Percentiles rank a stretch among this genome's conserved stretches.
These are phyloP conservation scores for Thalassaphorura encarpata DNA, from an alignment of 1,140 invertebrate species.

Conservation along the genomic window DNA sequence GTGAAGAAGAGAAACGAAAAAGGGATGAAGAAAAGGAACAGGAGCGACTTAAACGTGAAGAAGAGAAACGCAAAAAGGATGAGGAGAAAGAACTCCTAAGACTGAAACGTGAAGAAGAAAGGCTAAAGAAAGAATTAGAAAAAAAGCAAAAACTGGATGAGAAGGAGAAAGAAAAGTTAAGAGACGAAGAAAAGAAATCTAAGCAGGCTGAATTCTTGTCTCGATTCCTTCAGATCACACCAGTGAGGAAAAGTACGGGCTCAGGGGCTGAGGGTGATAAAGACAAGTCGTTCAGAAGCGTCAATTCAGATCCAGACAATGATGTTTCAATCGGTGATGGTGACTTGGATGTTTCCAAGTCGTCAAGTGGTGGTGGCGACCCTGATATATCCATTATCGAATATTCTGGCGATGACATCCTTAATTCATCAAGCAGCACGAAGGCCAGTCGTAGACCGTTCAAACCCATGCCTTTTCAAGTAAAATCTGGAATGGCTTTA, in stretches of 20 bases:
- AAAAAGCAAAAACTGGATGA: slow-evolving; percentile 8
- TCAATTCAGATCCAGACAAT: no score
- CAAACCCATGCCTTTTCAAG: slow-evolving; percentile 25
- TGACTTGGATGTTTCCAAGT: no score
- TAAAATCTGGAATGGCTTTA: slow-evolving; percentile 28
- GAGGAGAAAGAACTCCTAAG: slow-evolving; percentile 6
- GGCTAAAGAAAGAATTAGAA: slow-evolving; percentile 7
- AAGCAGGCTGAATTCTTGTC: slow-evolving; percentile 17
- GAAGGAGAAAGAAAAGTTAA: slow-evolving; percentile 9
- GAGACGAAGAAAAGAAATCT: slow-evolving; percentile 13
- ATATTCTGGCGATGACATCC: no score
- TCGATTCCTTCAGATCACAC: slow-evolving; percentile 23
- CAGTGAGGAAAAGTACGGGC: slow-evolving; percentile 4
- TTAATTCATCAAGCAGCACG: no score
- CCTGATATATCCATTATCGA: neutral
- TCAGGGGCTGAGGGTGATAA: no score
- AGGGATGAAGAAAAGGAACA: slow-evolving; percentile 15
- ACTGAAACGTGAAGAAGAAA: slow-evolving; percentile 18
- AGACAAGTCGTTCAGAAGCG: no score
- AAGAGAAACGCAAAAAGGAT: slow-evolving; percentile 11
- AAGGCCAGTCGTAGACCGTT: no score
- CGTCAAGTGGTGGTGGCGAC: no score
- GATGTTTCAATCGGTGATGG: no score
- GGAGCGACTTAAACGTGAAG: neutral
- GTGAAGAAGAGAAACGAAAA: slow-evolving; percentile 4